Evolutionary conservation across 2,888 invertebrate genomes (phyloP).

Genomic region (Parnassius orleans): DNA sequence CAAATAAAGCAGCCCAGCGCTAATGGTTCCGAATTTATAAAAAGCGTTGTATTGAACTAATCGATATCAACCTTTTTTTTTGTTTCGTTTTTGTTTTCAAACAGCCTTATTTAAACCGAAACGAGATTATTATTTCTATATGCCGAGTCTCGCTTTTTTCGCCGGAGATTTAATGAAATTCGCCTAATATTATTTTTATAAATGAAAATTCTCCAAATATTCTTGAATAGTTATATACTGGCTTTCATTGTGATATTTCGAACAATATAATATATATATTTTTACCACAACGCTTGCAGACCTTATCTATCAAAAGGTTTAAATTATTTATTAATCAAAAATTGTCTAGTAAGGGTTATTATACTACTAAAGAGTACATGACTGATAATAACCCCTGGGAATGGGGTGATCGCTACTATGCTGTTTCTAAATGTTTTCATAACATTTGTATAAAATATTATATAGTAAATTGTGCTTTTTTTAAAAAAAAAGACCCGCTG

Average conservation of each 20-base stretch:
- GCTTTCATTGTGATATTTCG: neutral
- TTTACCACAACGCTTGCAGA: too few species aligned
- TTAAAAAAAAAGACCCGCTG: too few species aligned
- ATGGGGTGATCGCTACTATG: too few species aligned
- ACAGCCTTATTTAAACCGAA: constrained; percentile 18
- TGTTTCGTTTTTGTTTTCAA: constrained; percentile 28
- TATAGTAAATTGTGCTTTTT: too few species aligned
- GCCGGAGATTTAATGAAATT: constrained; percentile 1
- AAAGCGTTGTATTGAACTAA: constrained; percentile 54
- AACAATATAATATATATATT: constrained; percentile 4
- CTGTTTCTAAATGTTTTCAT: too few species aligned
- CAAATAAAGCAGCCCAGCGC: constrained; percentile 66
- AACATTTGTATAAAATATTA: too few species aligned
- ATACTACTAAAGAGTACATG: too few species aligned
- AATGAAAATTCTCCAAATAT: constrained; percentile 14
- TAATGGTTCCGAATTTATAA: constrained; percentile 60
- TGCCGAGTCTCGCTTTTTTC: constrained; percentile 16
- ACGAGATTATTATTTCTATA: constrained; percentile 26
- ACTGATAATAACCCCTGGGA: too few species aligned
- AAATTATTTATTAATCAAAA: too few species aligned
- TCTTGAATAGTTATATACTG: constrained; percentile 7
- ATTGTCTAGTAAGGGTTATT: too few species aligned
- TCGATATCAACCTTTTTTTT: constrained; percentile 44
- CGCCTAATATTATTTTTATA: constrained; percentile 17
- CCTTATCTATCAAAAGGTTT: too few species aligned